Evolutionary conservation across 2,113 vertebrate species (phyloP).

Genomic region (Menura novaehollandiae): DNA sequence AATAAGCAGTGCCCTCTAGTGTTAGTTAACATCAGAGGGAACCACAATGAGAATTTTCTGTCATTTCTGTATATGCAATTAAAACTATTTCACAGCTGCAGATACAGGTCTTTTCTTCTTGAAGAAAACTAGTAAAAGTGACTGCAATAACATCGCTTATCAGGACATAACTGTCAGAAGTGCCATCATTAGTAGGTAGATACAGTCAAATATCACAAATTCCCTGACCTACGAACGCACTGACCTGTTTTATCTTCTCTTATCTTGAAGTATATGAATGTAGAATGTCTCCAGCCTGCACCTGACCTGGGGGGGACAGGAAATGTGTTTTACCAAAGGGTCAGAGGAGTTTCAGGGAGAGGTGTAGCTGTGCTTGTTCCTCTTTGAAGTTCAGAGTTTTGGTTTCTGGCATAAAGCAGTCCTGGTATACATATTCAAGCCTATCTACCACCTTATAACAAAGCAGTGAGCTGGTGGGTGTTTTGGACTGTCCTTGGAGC

Average conservation of each 20-base stretch:
- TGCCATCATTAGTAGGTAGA: background rate
- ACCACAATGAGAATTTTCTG: background rate
- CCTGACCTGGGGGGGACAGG: background rate
- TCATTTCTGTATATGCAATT: background rate
- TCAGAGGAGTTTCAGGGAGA: background rate
- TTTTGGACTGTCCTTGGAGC: background rate
- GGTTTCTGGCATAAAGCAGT: background rate
- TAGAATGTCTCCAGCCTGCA: background rate
- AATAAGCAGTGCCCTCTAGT: conserved; percentile 54
- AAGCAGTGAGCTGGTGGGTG: background rate
- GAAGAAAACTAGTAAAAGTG: background rate
- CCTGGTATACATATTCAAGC: background rate
- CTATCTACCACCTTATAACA: background rate
- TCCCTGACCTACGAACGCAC: background rate
- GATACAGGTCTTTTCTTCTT: background rate
- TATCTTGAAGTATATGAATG: background rate
- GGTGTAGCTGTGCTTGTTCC: background rate
- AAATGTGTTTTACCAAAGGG: background rate
- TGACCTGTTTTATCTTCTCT: background rate
- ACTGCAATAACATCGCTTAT: background rate
- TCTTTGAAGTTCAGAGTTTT: background rate
- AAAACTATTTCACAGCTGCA: fast-evolving
- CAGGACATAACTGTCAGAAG: background rate
- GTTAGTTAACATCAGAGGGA: background rate
- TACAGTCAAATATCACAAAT: background rate